Conservation (phyloP, 2,113 vertebrate species). For the Archilochus colubris region DNA sequence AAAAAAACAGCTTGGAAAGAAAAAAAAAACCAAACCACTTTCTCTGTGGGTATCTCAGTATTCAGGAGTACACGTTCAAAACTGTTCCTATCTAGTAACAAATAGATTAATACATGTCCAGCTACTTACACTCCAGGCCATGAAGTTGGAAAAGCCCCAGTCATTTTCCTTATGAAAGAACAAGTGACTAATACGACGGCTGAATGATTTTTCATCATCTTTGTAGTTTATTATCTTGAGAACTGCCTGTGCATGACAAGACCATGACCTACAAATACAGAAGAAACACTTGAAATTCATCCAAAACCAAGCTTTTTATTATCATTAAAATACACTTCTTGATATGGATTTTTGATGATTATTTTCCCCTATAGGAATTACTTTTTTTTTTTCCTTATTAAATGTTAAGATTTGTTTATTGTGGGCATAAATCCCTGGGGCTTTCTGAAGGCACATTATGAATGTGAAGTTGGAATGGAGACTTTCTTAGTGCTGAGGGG, state of each 20-base stretch:
- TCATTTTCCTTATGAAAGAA: conserved; percentile 99
- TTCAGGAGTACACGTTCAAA: background rate
- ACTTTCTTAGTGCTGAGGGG: background rate
- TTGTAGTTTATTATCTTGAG: conserved; percentile 99
- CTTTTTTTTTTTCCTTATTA: background rate
- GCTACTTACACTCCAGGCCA: conserved; percentile 98
- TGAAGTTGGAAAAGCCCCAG: conserved; percentile 99
- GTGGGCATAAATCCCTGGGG: background rate
- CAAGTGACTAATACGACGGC: conserved; percentile 96
- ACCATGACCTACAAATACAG: conserved; percentile 91
- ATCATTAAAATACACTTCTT: background rate
- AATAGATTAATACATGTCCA: background rate
- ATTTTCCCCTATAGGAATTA: background rate
- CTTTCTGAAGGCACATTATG: background rate
- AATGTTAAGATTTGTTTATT: background rate
- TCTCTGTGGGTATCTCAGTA: background rate
- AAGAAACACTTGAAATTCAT: conserved; percentile 2
- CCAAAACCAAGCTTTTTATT: background rate
- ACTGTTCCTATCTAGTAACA: background rate
- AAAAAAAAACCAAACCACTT: background rate
- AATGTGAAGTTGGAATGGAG: background rate
- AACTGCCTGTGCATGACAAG: conserved; percentile 97
- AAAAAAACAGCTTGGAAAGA: background rate
- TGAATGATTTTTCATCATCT: conserved; percentile 98
- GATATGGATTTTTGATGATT: background rate